Base-by-base conservation (phyloP, 2,113 vertebrate species). In the Gymnorhina tibicen region DNA sequence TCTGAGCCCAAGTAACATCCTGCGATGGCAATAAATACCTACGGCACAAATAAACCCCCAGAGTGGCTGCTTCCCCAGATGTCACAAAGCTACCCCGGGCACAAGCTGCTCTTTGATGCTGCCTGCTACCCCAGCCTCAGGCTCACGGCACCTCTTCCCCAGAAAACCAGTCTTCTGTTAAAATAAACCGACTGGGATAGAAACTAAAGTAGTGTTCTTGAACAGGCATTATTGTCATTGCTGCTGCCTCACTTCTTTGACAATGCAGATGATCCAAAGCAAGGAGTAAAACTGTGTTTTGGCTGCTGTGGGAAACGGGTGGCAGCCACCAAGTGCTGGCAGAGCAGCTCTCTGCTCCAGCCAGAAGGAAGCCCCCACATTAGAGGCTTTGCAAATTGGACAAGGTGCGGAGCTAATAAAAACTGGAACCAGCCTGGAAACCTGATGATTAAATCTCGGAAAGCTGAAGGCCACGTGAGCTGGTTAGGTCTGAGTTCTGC, bases 21-120 rank as follows among this genome's bases (percentile, higher is more conserved):
- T 77, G 39, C 3, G 1, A 37, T 64, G 4, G 4, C 26, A 83
- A 80, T 60, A 86, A 95, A 86, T 76, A 91, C 83, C 66, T 53
- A 4, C 58, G 33, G 13, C 21, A 76, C 63, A 87, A 85, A 91
- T 26, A 83, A 94, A 66, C 49, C 37, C 28, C 66, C n/a, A 19
- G 3, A 13, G 26, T 2, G 35, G 69, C 60, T 27, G 1, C 37
- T 79, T 69, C 37, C 44, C 53, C 78, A 85, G 67, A 49, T 50
- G 47, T 37, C 77, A 87, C 10, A 3, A 18, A 59, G 58, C 3
- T 18, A 39, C 13, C n/a, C 13, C 0, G 0, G 12, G 12, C 2
- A 5, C 39, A 76, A 47, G 49, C 11, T 72, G 44, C 60, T 68
- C 30, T 64, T 46, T 59, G 85, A 49, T 10, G 3, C 73, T 68